Conservation (phyloP, 2,888 invertebrate genomes). For the Microctonus brassicae region DNA sequence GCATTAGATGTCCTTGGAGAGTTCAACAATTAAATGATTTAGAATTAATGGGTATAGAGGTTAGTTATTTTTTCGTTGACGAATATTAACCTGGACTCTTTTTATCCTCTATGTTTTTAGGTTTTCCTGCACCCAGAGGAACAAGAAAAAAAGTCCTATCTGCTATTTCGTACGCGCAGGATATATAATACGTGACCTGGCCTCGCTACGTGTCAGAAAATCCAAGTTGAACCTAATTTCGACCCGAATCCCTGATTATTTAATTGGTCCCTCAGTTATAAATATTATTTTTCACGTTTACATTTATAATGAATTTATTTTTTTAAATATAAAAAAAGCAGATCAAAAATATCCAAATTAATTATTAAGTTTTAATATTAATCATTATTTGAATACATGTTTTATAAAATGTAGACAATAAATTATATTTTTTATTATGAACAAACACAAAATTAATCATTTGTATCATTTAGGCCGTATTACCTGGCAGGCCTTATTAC, state of each 20-base stretch:
- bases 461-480: too few species aligned
- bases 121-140: slow-evolving; percentile 2
- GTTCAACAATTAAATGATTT: background rate
- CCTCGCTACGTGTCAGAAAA: slow-evolving; percentile 46
- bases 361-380: too few species aligned
- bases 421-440: too few species aligned
- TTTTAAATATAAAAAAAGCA: too few species aligned
- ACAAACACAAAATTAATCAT: too few species aligned
- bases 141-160: slow-evolving; percentile 38
- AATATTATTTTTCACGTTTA: too few species aligned
- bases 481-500: too few species aligned
- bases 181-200: slow-evolving; percentile 27
- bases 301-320: too few species aligned
- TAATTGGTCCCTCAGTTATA: slow-evolving; percentile 43
- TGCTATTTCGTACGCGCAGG: slow-evolving; percentile 32
- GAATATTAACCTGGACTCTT: slow-evolving; percentile 16
- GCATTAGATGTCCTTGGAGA: slow-evolving; percentile 3
- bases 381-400: too few species aligned
- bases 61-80: slow-evolving; percentile 27
- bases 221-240: slow-evolving; percentile 49
- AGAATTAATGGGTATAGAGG: background rate
- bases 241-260: slow-evolving; percentile 49
- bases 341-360: too few species aligned
- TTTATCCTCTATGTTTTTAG: background rate
- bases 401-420: too few species aligned